Base-by-base conservation (phyloP, 2,888 invertebrate genomes). In the Acanthosoma haemorrhoidale region DNA sequence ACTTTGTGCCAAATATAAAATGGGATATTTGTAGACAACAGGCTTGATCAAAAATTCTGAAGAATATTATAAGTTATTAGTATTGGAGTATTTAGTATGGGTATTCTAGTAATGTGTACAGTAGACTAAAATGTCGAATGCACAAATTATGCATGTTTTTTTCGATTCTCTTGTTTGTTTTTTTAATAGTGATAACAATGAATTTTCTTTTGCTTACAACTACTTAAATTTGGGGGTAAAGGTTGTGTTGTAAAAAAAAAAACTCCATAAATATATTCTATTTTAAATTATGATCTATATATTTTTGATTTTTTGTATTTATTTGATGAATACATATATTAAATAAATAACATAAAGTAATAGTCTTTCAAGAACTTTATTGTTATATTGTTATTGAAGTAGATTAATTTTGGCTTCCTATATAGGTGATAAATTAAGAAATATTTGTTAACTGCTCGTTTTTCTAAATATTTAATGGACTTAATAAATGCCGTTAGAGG, bases 361-460 rank as follows among this genome's bases (percentile, higher is more conserved):
- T 71, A 71, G 71, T 71, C 71, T 71, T 71, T 71, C 71, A 71
- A 66, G 64, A 64, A 64, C 64, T 64, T 64, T 64, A 64, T 64
- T 64, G 64, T 64, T 64, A 64, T 41, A 69, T 71, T 69, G 64
- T 71, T 38, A 57, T 71, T 71, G 69, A 71, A 69, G 71, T 71
- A 71, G 71, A 71, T 71, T 71, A 64, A 69, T 64, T 71, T 71
- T 71, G 71, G 71, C 71, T 71, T 71, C 71, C 71, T 71, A 71
- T 64, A 64, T 64, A 64, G 64, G 64, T 64, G 31, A 64, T 64
- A 64, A 64, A 64, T 64, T 64, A 39, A 64, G 64, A 41, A 13
- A 64, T 64, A 64, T 64, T 64, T 64, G 64, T 64, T 64, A 64
- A 41, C 64, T 64, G 64, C 64, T 64, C 64, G 64, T 64, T 64